phyloP scores from a whole-genome alignment of 2,113 vertebrate genomes.

The Promerops cafer region DNA sequence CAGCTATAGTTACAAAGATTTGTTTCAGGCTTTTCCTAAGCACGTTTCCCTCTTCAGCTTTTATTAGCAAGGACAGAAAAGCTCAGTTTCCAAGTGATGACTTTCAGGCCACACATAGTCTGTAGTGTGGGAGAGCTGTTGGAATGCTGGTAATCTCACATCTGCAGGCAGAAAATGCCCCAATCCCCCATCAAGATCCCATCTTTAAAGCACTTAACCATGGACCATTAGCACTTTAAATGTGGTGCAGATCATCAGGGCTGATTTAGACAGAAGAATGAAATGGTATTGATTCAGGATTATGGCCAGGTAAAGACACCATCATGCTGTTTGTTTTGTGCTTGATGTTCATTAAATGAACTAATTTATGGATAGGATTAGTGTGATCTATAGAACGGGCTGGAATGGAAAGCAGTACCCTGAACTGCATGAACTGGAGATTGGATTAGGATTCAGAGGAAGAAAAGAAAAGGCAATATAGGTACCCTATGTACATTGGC shows the following conservation, averaged over 20 bases:
- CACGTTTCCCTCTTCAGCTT: not conserved
- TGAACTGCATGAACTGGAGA: not conserved
- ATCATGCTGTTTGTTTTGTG: slow-evolving; percentile 17
- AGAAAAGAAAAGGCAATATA: not conserved
- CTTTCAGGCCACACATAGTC: not conserved
- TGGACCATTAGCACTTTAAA: not conserved
- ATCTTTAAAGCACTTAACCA: not conserved
- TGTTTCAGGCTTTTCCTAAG: not conserved
- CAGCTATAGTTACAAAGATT: not conserved
- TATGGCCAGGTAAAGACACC: not conserved
- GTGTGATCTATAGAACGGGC: not conserved
- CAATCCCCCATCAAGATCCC: not conserved
- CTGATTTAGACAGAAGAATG: not conserved
- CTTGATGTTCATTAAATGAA: slow-evolving; percentile 23
- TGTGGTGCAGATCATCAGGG: not conserved
- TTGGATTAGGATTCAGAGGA: not conserved
- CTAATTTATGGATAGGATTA: slow-evolving; percentile 35
- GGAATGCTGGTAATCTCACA: not conserved
- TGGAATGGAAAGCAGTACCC: not conserved
- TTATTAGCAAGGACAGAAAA: not conserved
- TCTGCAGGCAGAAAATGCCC: not conserved
- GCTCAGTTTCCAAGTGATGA: not conserved
- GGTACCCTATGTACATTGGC: not conserved
- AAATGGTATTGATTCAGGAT: slow-evolving; percentile 32
- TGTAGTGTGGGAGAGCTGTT: not conserved